phyloP scores from a whole-genome alignment of 2,797 vertebrate genomes.

The Poecilia wingei region DNA sequence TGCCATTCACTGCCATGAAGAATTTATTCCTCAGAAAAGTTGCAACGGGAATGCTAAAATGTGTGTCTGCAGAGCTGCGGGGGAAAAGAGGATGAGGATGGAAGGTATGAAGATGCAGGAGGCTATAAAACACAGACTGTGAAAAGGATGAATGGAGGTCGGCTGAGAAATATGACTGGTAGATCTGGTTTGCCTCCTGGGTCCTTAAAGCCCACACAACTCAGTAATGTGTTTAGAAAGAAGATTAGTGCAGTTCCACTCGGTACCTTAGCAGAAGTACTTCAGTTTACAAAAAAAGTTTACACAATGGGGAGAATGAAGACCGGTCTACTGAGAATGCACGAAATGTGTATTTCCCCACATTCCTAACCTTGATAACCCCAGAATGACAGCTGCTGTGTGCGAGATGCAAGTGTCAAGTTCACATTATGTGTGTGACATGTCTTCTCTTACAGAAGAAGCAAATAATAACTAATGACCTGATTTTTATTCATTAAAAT shows the following conservation, averaged over 20 bases:
- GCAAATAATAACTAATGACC: constrained; percentile 8
- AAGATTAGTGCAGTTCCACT: constrained; percentile 68
- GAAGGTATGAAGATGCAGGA: constrained; percentile 12
- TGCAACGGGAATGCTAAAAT: constrained; percentile 27
- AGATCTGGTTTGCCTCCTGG: constrained; percentile 67
- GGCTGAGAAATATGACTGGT: constrained; percentile 42
- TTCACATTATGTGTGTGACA: constrained; percentile 11
- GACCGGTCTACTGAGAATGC: constrained; percentile 39
- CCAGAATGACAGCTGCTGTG: constrained; percentile 31
- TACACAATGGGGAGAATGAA: constrained; percentile 63
- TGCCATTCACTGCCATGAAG: constrained; percentile 7
- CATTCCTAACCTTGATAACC: constrained; percentile 45
- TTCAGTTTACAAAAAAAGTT: constrained; percentile 54
- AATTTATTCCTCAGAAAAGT: constrained; percentile 19
- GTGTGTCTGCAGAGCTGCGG: constrained; percentile 18
- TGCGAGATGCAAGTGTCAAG: constrained; percentile 18
- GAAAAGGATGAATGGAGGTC: constrained; percentile 35
- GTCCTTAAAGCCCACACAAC: constrained; percentile 36
- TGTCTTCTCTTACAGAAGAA: background rate
- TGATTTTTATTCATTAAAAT: constrained; percentile 9
- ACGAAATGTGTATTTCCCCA: constrained; percentile 35
- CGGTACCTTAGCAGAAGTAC: constrained; percentile 59
- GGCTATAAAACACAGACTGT: constrained; percentile 19
- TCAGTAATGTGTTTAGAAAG: constrained; percentile 65
- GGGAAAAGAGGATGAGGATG: constrained; percentile 4